Percentiles rank a stretch among this genome's conserved stretches.
Evolutionary conservation across 2,888 invertebrate genomes (phyloP).

Genomic region (Amblyjoppa fuscipennis): DNA sequence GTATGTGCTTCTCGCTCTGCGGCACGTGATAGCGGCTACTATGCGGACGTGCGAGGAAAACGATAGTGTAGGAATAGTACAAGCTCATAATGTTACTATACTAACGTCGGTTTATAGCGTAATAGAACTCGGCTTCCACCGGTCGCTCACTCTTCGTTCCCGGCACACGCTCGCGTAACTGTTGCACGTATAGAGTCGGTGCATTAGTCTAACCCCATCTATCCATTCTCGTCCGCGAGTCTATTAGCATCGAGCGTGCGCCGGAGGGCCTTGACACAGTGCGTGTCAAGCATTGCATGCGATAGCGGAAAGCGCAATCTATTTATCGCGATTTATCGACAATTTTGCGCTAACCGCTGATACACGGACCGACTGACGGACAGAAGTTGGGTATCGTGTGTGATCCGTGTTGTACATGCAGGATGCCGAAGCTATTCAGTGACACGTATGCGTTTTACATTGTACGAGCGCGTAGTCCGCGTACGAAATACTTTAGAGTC

Average conservation of each 20-base stretch:
- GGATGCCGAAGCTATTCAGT: constrained; percentile 22
- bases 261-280: constrained; percentile 83
- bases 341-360: constrained; percentile 77
- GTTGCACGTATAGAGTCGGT: neutral
- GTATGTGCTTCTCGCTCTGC: constrained; percentile 23
- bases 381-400: constrained; percentile 26
- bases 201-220: constrained; percentile 33
- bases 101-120: constrained; percentile 16
- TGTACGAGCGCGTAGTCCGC: neutral
- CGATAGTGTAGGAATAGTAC: constrained; percentile 23
- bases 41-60: constrained; percentile 46
- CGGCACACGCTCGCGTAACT: constrained; percentile 40
- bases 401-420: neutral
- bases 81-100: constrained; percentile 7
- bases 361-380: constrained; percentile 57
- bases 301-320: constrained; percentile 84
- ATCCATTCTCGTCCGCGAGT: constrained; percentile 73
- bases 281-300: constrained; percentile 83
- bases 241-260: constrained; percentile 81
- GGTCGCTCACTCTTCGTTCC: constrained; percentile 47
- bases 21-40: neutral
- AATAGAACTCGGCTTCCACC: constrained; percentile 20
- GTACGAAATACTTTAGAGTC: constrained; percentile 11
- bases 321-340: constrained; percentile 83
- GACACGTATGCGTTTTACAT: constrained; percentile 33